Base-by-base conservation (phyloP, 2,113 vertebrate species). In the Isichthys henryi region DNA sequence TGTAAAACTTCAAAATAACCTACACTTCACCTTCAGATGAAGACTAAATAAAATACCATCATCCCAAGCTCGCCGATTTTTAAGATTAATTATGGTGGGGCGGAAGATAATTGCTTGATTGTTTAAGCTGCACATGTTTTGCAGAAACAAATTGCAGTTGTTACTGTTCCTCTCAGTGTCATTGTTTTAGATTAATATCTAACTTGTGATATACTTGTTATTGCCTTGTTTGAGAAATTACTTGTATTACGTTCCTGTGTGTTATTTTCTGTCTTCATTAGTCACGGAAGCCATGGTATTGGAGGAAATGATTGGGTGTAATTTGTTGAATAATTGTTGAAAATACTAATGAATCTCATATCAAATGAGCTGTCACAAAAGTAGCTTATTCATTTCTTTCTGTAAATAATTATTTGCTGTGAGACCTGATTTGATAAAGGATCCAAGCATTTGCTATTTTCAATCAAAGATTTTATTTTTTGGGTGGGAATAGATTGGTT, bases 101-200 rank as follows among this genome's bases (percentile, higher is more conserved):
- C 23, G 0, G 62, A 70, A 88, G 56, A 46, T 88, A 88, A 88
- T 66, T 66, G 39, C 53, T 31, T 17, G 19, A 48, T 70, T 35
- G 62, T 88, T 88, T 74, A 49, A 70, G 19, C 27, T 46, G 56
- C n/a, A 13, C 49, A 19, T 88, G 43, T 31, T 48, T 62, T 88
- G 19, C 43, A 48, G 43, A 74, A 70, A 48, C 87, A 88, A 74
- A 49, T 46, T 11, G 45, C 23, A 88, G 58, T 88, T 88, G 43
- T n/a, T 48, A n/a, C 17, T 52, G n/a, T n/a, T 85, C 82, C 15
- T 0, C 86, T 62, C 31, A 56, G 52, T 58, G n/a, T 58, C 86
- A 45, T 88, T 62, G 87, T 66, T 62, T 66, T 21, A 88, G 87
- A 88, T 88, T 23, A 49, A 70, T 49, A 88, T 88, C 58, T 70